Evolutionary conservation across 2,888 invertebrate species (phyloP).

Genomic region (Parasteatoda lunata): DNA sequence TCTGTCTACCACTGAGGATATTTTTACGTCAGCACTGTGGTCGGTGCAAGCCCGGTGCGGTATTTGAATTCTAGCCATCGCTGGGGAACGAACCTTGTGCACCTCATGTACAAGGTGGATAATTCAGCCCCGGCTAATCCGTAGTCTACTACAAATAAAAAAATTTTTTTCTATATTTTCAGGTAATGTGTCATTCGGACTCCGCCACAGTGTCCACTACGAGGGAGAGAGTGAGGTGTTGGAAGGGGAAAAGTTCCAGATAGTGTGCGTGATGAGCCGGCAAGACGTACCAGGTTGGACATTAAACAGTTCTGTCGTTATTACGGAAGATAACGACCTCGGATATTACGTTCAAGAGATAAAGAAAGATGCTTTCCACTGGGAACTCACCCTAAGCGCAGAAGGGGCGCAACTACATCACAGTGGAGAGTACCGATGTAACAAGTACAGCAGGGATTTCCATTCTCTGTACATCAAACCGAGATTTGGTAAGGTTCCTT

Average conservation of each 20-base stretch:
- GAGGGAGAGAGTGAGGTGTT: slow-evolving; percentile 25
- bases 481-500: background rate
- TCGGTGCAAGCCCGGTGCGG: no score
- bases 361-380: slow-evolving; percentile 14
- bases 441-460: slow-evolving; percentile 56
- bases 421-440: slow-evolving; percentile 58
- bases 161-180: background rate
- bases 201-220: slow-evolving; percentile 26
- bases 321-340: slow-evolving; percentile 27
- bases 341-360: slow-evolving; percentile 32
- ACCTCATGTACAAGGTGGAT: no score
- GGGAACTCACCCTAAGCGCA: slow-evolving; percentile 24
- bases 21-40: no score
- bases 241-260: slow-evolving; percentile 50
- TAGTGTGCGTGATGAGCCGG: slow-evolving; percentile 32
- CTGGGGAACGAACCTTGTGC: no score
- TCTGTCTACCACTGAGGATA: no score
- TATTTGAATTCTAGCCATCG: no score
- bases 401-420: slow-evolving; percentile 44
- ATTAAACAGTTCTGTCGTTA: slow-evolving; percentile 24
- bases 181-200: background rate
- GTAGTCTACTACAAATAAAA: background rate
- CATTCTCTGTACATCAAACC: slow-evolving; percentile 48
- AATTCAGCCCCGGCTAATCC: no score
- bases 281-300: slow-evolving; percentile 39